Percentiles rank a stretch among this genome's conserved stretches.
Conservation (phyloP, 2,113 vertebrate species). For the Hippocampus mohnikei region DNA sequence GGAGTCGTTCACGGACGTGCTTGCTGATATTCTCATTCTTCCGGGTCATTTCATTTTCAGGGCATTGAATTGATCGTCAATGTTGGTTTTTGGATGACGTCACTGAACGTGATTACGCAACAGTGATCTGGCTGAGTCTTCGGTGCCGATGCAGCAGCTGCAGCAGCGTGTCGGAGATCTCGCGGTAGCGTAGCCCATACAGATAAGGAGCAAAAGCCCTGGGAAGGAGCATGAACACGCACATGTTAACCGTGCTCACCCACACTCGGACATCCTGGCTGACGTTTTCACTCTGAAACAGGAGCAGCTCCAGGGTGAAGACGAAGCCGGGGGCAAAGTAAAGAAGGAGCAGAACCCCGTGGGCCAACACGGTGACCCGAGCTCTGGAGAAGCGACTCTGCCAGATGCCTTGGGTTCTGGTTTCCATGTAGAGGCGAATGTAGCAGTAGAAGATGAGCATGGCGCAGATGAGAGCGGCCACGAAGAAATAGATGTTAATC, state of each 20-base stretch:
- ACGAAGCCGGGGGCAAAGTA: slow-evolving; percentile 73
- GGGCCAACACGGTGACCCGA: slow-evolving; percentile 72
- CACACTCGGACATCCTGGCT: slow-evolving; percentile 53
- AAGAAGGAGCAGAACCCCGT: slow-evolving; percentile 69
- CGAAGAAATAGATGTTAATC: slow-evolving; percentile 62
- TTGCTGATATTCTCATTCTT: no score
- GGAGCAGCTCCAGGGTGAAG: slow-evolving; percentile 64
- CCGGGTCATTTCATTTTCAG: no score
- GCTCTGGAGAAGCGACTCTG: slow-evolving; percentile 74
- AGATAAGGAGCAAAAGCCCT: slow-evolving; percentile 71
- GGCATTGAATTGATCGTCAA: no score
- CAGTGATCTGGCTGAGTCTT: slow-evolving; percentile 25
- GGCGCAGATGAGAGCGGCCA: slow-evolving; percentile 59
- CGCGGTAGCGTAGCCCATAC: slow-evolving; percentile 75
- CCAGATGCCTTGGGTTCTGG: slow-evolving; percentile 75
- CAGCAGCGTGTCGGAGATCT: slow-evolving; percentile 64
- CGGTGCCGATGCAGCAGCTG: slow-evolving; percentile 51
- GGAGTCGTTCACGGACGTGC: no score
- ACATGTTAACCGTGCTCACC: slow-evolving; percentile 70
- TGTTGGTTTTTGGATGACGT: no score
- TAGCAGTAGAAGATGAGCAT: slow-evolving; percentile 75
- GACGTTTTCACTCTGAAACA: slow-evolving; percentile 44
- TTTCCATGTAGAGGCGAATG: slow-evolving; percentile 72
- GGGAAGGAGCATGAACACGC: slow-evolving; percentile 73
- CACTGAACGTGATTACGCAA: not conserved